Conservation (phyloP, 2,888 invertebrate genomes). For the Desoria tigrina region DNA sequence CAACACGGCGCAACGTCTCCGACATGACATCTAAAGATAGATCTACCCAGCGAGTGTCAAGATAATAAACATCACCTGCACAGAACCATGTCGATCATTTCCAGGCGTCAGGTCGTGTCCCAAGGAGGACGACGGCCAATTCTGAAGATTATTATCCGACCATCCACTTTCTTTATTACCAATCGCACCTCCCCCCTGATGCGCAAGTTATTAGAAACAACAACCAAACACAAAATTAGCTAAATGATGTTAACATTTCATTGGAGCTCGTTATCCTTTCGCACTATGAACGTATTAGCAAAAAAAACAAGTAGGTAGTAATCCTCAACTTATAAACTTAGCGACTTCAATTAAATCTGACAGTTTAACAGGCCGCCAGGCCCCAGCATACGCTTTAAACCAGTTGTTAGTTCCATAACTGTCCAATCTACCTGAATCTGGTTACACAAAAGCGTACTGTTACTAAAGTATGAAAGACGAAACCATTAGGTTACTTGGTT, state of each 20-base stretch:
- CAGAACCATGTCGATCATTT: conserved; percentile 89
- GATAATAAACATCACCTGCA: conserved; percentile 69
- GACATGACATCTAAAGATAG: conserved; percentile 1
- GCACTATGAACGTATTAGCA: too few species aligned
- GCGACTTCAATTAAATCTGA: too few species aligned
- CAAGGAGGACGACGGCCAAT: conserved; percentile 57
- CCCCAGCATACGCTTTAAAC: too few species aligned
- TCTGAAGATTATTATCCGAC: conserved; percentile 63
- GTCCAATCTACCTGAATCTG: too few species aligned
- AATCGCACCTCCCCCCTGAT: conserved; percentile 66
- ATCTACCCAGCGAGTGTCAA: conserved; percentile 28
- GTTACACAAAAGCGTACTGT: too few species aligned
- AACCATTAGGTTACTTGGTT: too few species aligned
- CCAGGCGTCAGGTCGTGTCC: conserved; percentile 84
- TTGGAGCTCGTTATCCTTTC: too few species aligned
- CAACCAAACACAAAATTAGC: conserved; percentile 27
- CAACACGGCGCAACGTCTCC: conserved; percentile 2
- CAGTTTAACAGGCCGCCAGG: too few species aligned
- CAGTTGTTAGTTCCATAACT: too few species aligned
- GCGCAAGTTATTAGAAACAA: conserved; percentile 26
- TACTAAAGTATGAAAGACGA: too few species aligned
- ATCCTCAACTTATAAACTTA: too few species aligned
- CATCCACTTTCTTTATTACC: conserved; percentile 68
- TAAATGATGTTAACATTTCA: neutral
- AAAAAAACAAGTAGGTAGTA: too few species aligned